phyloP scores from a whole-genome alignment of 2,888 invertebrate species.

The Eupeodes luniger region DNA sequence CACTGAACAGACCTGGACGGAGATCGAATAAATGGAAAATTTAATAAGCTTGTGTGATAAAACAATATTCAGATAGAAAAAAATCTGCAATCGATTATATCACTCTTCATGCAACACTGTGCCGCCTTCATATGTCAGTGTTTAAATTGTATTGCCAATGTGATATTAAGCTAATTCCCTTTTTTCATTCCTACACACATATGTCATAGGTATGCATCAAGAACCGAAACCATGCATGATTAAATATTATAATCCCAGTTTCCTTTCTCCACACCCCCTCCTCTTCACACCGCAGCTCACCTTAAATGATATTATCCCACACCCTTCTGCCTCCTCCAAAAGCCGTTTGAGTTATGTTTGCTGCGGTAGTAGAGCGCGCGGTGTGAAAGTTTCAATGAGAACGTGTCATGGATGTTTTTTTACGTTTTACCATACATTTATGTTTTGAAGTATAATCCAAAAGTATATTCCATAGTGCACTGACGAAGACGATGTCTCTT shows the following conservation, averaged over 20 bases:
- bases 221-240: not conserved
- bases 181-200: not conserved
- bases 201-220: not conserved
- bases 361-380: not conserved
- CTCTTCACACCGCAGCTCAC: not conserved
- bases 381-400: not conserved
- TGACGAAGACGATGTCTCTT: not conserved
- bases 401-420: not conserved
- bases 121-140: not conserved
- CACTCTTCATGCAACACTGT: not conserved
- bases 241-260: conserved; percentile 15
- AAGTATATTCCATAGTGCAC: not conserved
- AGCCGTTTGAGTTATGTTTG: too few species aligned
- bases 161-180: not conserved
- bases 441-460: not conserved
- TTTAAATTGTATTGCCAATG: conserved; percentile 10
- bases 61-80: not conserved
- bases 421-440: not conserved
- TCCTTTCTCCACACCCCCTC: not conserved
- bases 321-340: not conserved
- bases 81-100: not conserved
- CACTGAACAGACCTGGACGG: too few species aligned
- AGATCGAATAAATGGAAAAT: too few species aligned
- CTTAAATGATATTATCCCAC: too few species aligned
- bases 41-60: too few species aligned